Conservation (phyloP, 2,113 vertebrate species). For the Vidua chalybeata region DNA sequence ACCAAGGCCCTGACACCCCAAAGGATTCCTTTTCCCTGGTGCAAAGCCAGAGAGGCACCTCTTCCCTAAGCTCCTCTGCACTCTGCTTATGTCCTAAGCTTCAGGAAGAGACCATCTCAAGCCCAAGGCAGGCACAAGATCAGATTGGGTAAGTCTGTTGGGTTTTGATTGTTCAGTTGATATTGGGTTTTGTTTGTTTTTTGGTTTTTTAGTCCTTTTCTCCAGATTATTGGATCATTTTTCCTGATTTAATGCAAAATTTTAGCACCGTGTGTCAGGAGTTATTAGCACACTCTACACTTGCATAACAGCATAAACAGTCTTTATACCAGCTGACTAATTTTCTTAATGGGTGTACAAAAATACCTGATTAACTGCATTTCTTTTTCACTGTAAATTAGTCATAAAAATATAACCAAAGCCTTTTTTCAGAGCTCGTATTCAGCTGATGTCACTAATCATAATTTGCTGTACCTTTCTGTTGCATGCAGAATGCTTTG, state of each 20-base stretch:
- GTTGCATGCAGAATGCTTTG: not conserved
- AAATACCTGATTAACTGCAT: not conserved
- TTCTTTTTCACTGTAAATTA: not conserved
- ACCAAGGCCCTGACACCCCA: not conserved
- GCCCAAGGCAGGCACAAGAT: not conserved
- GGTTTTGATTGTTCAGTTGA: not conserved
- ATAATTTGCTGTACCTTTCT: constrained; percentile 13
- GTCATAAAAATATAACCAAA: not conserved
- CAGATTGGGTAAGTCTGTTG: not conserved
- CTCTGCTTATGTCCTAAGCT: not conserved
- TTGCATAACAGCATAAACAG: not conserved
- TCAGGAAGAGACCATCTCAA: not conserved
- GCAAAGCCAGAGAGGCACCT: not conserved
- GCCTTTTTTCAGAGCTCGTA: not conserved
- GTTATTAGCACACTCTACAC: not conserved
- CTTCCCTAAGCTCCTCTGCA: not conserved
- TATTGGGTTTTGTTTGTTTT: not conserved
- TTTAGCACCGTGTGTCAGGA: not conserved
- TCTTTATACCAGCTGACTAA: not conserved
- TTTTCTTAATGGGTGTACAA: not conserved
- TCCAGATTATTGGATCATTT: not conserved
- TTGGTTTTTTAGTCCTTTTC: not conserved
- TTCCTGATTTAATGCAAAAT: not conserved
- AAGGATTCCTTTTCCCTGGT: not conserved
- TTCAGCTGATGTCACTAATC: not conserved